Evolutionary conservation across 1,140 invertebrate genomes (phyloP).

Genomic region (Apis cerana): DNA sequence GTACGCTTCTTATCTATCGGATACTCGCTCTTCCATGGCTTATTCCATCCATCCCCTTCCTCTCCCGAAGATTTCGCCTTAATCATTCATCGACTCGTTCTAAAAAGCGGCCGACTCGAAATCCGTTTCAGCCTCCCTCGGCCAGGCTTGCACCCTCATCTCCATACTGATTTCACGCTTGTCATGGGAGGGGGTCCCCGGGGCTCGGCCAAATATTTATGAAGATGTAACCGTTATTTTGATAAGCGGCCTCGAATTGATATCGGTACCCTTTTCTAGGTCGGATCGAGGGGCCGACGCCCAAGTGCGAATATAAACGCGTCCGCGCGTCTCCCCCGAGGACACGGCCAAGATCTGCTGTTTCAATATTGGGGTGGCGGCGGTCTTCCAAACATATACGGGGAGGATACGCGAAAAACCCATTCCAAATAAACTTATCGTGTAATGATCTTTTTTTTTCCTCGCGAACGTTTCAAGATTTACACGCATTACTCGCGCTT

Average conservation of each 20-base stretch:
- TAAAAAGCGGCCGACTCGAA: slow-evolving; percentile 15
- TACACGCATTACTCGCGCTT: not conserved
- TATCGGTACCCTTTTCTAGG: slow-evolving; percentile 60
- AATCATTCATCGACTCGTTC: slow-evolving; percentile 19
- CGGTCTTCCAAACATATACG: slow-evolving; percentile 9
- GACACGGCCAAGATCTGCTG: slow-evolving; percentile 71
- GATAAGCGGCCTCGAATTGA: slow-evolving; percentile 77
- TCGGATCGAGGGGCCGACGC: slow-evolving; percentile 35
- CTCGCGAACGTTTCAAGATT: not conserved
- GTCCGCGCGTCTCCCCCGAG: slow-evolving; percentile 68
- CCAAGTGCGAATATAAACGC: slow-evolving; percentile 80
- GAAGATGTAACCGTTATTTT: slow-evolving; percentile 81
- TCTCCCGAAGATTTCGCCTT: slow-evolving; percentile 8
- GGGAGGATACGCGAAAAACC: slow-evolving; percentile 40
- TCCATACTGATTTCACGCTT: slow-evolving; percentile 78
- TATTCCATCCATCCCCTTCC: too few relatives aligned
- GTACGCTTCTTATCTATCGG: too few relatives aligned
- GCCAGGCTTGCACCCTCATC: slow-evolving; percentile 61
- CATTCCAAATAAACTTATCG: slow-evolving; percentile 63
- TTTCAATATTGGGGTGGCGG: slow-evolving; percentile 73
- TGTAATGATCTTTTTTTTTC: slow-evolving; percentile 43
- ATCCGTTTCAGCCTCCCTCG: slow-evolving; percentile 13
- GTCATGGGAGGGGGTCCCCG: slow-evolving; percentile 52
- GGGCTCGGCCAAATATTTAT: slow-evolving; percentile 78
- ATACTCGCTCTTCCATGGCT: too few relatives aligned